Evolutionary conservation across 2,797 vertebrate species (phyloP), one percentile per base, ranked within the genome.

Genomic region (Propithecus deckenii): DNA sequence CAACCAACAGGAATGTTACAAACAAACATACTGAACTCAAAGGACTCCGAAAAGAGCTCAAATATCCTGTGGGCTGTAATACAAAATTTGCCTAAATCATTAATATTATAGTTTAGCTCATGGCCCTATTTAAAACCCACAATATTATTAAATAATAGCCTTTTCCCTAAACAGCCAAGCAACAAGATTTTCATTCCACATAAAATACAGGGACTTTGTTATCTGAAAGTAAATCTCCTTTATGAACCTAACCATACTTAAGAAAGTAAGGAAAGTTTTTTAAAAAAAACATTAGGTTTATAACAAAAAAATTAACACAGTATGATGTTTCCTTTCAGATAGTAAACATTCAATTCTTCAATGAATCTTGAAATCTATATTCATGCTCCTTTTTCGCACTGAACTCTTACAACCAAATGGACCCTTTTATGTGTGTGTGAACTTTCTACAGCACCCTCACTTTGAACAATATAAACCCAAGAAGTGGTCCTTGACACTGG

Each of bases 231-330:
- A 98, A 98, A 91, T 97, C 92, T 96, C 92, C 91, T 97, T 98
- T 98, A 98, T 97, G 95, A 98, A 89, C 57, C 86, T 76, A 97
- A 94, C 96, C 98, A 98, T 98, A 96, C 94, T 96, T 98, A 91
- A 97, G 89, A 95, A 98, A 97, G 96, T 91, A 98, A 97, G 96
- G 97, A 98, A 98, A 98, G 87, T 75, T 98, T 98, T 98, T 96
- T 65, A 55, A 78, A 38, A 50, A 83, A 94, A 97, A 92, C 94
- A 97, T 96, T 94, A 97, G 89, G 81, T 97, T 97, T 98, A 93
- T 97, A 97, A 98, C 96, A 97, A 96, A 98, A 98, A 98, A 98
- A 98, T 96, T 98, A 98, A 98, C 97, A 98, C 48, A 97, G 72
- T 85, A 81, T 94, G 97, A 97, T 96, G 95, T 97, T 98, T 99